Base-by-base conservation (phyloP, 2,113 vertebrate species). In the Lagopus leucura region DNA sequence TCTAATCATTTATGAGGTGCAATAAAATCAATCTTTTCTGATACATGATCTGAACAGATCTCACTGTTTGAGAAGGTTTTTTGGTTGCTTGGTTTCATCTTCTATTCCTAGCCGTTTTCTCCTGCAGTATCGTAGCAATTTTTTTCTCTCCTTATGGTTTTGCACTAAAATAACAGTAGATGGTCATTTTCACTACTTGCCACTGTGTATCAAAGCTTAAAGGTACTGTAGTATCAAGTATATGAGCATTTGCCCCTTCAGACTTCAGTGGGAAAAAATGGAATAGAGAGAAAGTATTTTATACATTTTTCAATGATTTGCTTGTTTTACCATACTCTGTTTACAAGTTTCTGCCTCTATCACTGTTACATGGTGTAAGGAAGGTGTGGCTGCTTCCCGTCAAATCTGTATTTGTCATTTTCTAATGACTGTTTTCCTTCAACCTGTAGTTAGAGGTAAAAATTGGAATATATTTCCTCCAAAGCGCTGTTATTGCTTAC, bases 341-440 rank as follows among this genome's bases (percentile, higher is more conserved):
- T 75, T 69, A 30, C 11, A 60, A 36, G 18, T 75, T 82, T 80
- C 45, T 92, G 36, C n/a, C 28, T 86, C 30, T 92, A 0, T 81
- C 38, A 10, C 19, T 86, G 16, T 83, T 91, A 19, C 22, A 25
- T 25, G 7, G 22, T 69, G 8, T 69, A 86, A 69, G 15, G 43
- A 84, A 81, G 34, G 14, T 71, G 12, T 77, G 19, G 13, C 48
- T 81, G 14, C 15, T 94, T 86, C 64, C 47, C 86, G 34, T 78
- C 52, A 72, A 47, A 72, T 90, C 50, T 78, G 12, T 67, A 47
- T 90, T 82, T 89, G 32, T 74, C 5, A 6, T 88, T 93, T 91
- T 90, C 45, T 95, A 85, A 89, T 71, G 42, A 52, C 34, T 78
- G 24, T 60, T 94, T 83, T 86, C 28, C 82, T 83, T 89, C 82